phyloP scores from a whole-genome alignment of 2,888 invertebrate genomes.

The Sarcophaga variegata region DNA sequence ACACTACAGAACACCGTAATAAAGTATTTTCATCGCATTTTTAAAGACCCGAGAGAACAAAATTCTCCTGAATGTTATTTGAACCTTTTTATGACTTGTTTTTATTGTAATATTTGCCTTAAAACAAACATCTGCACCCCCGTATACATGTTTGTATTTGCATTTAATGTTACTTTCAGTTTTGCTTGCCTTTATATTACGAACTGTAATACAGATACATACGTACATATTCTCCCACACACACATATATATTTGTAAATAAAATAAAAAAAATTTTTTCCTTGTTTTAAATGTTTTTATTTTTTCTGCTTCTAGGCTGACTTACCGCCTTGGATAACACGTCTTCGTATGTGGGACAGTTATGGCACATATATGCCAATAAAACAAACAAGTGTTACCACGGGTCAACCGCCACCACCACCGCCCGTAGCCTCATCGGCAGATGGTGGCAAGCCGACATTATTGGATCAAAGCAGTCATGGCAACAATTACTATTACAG shows the following conservation, averaged over 20 bases:
- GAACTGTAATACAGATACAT: too few relatives aligned
- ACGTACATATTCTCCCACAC: not conserved
- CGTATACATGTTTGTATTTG: too few relatives aligned
- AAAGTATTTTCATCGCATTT: too few relatives aligned
- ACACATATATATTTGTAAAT: not conserved
- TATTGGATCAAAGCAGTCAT: constrained; percentile 77
- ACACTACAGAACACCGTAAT: too few relatives aligned
- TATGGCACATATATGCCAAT: constrained; percentile 83
- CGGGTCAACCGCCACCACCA: constrained; percentile 78
- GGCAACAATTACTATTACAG: constrained; percentile 81
- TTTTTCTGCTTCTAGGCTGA: constrained; percentile 76
- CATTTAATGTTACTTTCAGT: too few relatives aligned
- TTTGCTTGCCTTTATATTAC: too few relatives aligned
- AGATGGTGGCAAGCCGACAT: constrained; percentile 76
- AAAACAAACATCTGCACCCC: too few relatives aligned
- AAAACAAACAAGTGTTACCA: constrained; percentile 80
- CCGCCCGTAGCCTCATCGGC: constrained; percentile 78
- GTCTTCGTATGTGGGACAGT: constrained; percentile 89
- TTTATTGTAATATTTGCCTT: too few relatives aligned
- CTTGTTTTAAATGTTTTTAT: constrained; percentile 5
- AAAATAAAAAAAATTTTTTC: constrained; percentile 6
- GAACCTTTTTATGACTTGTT: too few relatives aligned
- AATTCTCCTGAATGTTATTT: too few relatives aligned
- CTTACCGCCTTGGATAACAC: constrained; percentile 85
- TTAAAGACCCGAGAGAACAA: too few relatives aligned